Conservation (phyloP, 2,797 vertebrate species). For the Toxotes lorentzi region DNA sequence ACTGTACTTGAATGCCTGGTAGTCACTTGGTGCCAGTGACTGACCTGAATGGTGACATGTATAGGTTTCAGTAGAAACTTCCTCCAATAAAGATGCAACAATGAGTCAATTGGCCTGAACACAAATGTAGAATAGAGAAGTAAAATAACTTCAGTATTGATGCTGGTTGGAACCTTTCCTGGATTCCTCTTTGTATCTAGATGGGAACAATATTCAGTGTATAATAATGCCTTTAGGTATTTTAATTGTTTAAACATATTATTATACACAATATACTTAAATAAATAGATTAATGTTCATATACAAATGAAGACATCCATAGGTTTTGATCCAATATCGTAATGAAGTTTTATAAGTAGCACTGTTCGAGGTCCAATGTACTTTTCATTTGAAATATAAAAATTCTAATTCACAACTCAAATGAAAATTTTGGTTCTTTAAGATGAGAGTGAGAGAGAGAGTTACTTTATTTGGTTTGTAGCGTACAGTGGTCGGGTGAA, state of each 20-base stretch:
- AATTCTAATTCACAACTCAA: background rate
- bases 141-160: background rate
- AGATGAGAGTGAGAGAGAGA: too few species aligned
- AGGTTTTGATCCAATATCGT: background rate
- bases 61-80: constrained; percentile 7
- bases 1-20: constrained; percentile 18
- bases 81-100: background rate
- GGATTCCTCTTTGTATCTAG: background rate
- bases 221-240: background rate
- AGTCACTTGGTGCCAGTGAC: background rate
- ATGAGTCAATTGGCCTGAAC: constrained; percentile 22
- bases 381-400: constrained; percentile 2
- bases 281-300: background rate
- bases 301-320: background rate
- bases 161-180: background rate
- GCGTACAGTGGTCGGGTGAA: background rate
- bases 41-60: background rate
- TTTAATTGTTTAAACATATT: background rate
- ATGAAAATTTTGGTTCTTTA: constrained; percentile 4
- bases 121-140: constrained; percentile 24
- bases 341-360: background rate
- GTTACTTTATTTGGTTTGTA: constrained; percentile 19
- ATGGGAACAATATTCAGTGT: background rate
- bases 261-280: background rate
- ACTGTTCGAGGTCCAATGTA: constrained; percentile 2